Percentiles rank a stretch among this genome's conserved stretches.
Conservation (phyloP, 2,113 vertebrate species). For the Prunella fulvescens region DNA sequence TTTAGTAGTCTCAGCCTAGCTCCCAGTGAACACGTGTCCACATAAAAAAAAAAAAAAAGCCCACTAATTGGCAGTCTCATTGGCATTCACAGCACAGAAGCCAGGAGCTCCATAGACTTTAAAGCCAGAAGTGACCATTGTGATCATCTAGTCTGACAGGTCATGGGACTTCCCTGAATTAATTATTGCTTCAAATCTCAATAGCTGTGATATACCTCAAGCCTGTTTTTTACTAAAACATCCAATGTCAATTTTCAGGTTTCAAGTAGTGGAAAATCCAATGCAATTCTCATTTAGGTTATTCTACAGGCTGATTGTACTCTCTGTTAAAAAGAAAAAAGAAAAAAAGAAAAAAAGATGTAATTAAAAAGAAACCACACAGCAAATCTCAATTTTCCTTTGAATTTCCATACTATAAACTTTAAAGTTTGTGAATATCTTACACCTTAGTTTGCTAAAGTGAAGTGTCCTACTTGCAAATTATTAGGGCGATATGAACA, state of each 20-base stretch:
- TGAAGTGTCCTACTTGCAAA: background rate
- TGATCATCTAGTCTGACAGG: slow-evolving; percentile 40
- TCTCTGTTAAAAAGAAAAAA: background rate
- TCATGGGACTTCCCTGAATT: slow-evolving; percentile 24
- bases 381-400: background rate
- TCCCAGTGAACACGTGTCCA: slow-evolving; percentile 28
- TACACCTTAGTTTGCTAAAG: background rate
- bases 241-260: background rate
- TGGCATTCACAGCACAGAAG: slow-evolving; percentile 54
- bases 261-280: background rate
- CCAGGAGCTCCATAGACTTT: slow-evolving; percentile 27
- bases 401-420: background rate
- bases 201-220: background rate
- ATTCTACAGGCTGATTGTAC: background rate
- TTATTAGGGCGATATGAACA: background rate
- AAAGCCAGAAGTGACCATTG: slow-evolving; percentile 56
- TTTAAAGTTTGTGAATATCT: background rate
- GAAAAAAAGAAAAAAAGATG: background rate
- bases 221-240: background rate
- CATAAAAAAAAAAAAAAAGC: background rate
- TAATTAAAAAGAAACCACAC: background rate
- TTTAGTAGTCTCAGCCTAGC: slow-evolving; percentile 50
- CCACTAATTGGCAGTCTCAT: slow-evolving; percentile 64
- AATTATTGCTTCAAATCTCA: slow-evolving; percentile 21
- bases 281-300: background rate